Evolutionary conservation across 2,888 invertebrate species (phyloP), one percentile per base, ranked within the genome.

Genomic region (Adelphocoris suturalis): DNA sequence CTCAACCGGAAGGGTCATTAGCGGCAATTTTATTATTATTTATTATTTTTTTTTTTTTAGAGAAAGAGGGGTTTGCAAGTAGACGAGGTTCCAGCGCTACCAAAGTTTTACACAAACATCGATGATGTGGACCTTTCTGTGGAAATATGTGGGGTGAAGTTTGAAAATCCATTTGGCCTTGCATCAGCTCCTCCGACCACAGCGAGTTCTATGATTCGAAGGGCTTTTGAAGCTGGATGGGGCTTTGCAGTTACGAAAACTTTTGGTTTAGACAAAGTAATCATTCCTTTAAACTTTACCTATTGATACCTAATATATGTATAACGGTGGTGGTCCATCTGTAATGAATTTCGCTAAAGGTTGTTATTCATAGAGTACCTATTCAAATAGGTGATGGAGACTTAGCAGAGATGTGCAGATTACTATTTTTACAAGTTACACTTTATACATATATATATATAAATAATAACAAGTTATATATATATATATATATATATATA

Each of bases 171-270:
- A 0, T 99, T 99, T 93, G 99, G 99, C 0, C 94, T 99, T 91
- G 99, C 99, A 2, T 99, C 98, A 87, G 99, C 99, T 0, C 98
- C 99, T 0, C 99, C 99, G 3, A 97, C 98, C 9, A 99, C 99
- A 0, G 96, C 97, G 90, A 95, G 97, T 3, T 96, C 98, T 0
- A 99, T 99, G 99, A 98, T 99, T 82, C 94, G 99, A 5, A 94
- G 99, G 91, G 97, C 97, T 19, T 99, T 99, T 93, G 96, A 98
- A 93, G 97, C 98, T 92, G 99, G 99, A 0, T 99, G 99, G 99
- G 97, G 96, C 0, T 99, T 98, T 93, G 97, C 96, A n/a, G 97
- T 99, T 0, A 99, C 99, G 0, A 99, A 99, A 94, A 99, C 99
- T 0, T 99, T 98, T 93, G 95, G 96, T 3, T 94, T 99, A 19